Evolutionary conservation across 2,888 invertebrate genomes (phyloP).

Genomic region (Lithosia quadra): DNA sequence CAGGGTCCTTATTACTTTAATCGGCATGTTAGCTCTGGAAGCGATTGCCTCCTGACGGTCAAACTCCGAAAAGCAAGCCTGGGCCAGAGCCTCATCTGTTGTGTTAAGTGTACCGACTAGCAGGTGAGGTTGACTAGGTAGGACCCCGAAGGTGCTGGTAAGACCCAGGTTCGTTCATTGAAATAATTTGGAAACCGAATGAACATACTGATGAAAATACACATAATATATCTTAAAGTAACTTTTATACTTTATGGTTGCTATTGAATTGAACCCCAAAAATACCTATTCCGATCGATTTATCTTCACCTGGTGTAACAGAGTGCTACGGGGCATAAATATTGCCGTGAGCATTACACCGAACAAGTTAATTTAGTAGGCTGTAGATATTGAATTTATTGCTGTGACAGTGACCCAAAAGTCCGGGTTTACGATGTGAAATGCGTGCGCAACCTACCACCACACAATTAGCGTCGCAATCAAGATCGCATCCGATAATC

Average conservation of each 20-base stretch:
- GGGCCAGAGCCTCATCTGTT: no score
- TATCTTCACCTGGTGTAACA: conserved; percentile 35
- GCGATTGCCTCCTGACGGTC: no score
- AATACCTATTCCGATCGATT: conserved; percentile 18
- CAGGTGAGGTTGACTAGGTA: no score
- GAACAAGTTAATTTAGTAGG: conserved; percentile 61
- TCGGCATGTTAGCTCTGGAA: no score
- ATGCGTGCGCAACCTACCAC: conserved; percentile 45
- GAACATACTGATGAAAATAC: neutral
- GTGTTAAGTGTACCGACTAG: no score
- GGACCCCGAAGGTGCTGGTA: no score
- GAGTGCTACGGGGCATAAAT: conserved; percentile 41
- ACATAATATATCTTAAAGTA: neutral
- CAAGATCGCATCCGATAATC: conserved; percentile 69
- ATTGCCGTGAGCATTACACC: conserved; percentile 56
- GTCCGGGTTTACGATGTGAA: conserved; percentile 29
- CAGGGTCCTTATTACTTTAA: no score
- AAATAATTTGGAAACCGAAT: neutral
- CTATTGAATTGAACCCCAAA: neutral
- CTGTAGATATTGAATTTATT: conserved; percentile 55
- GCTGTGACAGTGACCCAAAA: conserved; percentile 40
- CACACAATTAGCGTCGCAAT: conserved; percentile 73
- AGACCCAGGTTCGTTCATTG: no score
- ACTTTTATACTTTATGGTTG: neutral
- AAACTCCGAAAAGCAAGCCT: no score